phyloP scores from a whole-genome alignment of 1,140 invertebrate species.

The Pachyrhynchus sulphureomaculatus region DNA sequence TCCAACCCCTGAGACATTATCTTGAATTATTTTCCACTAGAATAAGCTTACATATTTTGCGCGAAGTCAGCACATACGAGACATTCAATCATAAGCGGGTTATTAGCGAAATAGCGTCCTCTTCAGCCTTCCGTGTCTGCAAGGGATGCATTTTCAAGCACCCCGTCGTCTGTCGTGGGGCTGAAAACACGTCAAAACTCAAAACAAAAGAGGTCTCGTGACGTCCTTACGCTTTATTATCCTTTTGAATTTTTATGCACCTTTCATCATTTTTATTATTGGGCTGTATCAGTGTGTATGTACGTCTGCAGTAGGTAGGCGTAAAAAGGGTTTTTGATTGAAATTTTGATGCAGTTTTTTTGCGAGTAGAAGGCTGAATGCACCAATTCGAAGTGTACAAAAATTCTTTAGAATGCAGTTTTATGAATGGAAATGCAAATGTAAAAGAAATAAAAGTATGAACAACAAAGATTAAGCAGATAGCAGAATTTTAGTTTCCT shows the following conservation, averaged over 20 bases:
- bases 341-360: constrained; percentile 1
- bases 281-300: not conserved
- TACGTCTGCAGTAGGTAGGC: not conserved
- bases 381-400: too few relatives aligned
- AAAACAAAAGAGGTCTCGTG: constrained; percentile 13
- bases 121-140: not conserved
- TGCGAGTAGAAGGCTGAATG: too few relatives aligned
- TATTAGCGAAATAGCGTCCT: constrained; percentile 10
- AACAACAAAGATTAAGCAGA: too few relatives aligned
- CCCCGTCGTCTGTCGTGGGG: not conserved
- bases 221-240: constrained; percentile 20
- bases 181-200: not conserved
- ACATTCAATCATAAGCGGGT: constrained; percentile 6
- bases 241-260: constrained; percentile 15
- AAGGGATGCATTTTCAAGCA: constrained; percentile 13
- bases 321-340: constrained; percentile 5
- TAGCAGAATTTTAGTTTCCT: too few relatives aligned
- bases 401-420: too few relatives aligned
- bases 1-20: too few relatives aligned
- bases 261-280: constrained; percentile 13
- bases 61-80: constrained; percentile 2
- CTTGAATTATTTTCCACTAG: too few relatives aligned
- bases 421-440: too few relatives aligned
- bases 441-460: too few relatives aligned
- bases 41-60: not conserved